phyloP scores from a whole-genome alignment of 1,140 invertebrate species.

The Euglossa dilemma region DNA sequence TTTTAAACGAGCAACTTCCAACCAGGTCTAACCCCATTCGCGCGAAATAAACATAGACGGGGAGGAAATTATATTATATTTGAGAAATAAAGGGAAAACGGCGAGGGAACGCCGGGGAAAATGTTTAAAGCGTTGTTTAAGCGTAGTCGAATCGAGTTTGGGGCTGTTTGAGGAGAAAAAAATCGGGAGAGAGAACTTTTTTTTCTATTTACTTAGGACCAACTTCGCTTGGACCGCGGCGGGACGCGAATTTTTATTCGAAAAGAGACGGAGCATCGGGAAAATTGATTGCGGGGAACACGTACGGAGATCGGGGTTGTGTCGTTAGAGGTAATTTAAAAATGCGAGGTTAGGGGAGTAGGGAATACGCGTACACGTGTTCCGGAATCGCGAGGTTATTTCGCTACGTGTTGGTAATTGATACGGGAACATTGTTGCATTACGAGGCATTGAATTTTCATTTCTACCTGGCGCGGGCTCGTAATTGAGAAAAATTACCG shows the following conservation, averaged over 20 bases:
- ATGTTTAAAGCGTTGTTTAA: too few species aligned
- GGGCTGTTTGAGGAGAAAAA: too few species aligned
- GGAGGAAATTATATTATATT: too few species aligned
- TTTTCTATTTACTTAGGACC: background rate
- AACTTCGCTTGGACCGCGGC: background rate
- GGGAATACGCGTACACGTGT: background rate
- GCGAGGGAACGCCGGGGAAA: too few species aligned
- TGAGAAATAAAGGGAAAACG: too few species aligned
- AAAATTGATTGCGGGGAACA: background rate
- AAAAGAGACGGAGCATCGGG: background rate
- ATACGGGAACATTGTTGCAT: background rate
- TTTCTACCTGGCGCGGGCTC: too few species aligned
- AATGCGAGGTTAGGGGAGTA: background rate
- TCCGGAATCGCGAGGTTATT: background rate
- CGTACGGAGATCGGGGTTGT: background rate
- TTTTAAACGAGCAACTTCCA: too few species aligned
- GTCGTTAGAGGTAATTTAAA: background rate
- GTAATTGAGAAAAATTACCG: too few species aligned
- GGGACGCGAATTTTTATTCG: background rate
- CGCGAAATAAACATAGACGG: too few species aligned
- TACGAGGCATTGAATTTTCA: background rate
- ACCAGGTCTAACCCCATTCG: too few species aligned
- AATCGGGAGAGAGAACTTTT: background rate
- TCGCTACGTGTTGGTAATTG: background rate
- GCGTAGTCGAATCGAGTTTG: too few species aligned